Evolutionary conservation across 2,113 vertebrate species (phyloP), one percentile per base, ranked within the genome.

Genomic region (Diadophis punctatus): DNA sequence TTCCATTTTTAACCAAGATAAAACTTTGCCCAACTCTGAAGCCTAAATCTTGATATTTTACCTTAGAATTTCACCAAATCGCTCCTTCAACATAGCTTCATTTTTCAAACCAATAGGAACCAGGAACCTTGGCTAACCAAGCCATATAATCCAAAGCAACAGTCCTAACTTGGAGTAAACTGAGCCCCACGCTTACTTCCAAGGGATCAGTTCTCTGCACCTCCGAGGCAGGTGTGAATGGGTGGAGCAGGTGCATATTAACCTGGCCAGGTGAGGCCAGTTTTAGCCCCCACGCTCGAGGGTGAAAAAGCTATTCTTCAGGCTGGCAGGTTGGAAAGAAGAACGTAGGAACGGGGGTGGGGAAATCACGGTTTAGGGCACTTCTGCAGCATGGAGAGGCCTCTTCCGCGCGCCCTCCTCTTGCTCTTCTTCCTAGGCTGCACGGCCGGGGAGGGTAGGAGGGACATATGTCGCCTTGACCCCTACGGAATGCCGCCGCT

Each of bases 381-480:
- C 25, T 27, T 27, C 23, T 60, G 58, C 27, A 43, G 39, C 88
- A 89, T 89, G 88, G 43, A 20, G 27, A 20, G 16, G 3, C 8
- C 46, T 25, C 46, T 30, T 25, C 25, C 18, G 6, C 2, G 27
- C 8, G 14, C 4, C 88, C 43, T 90, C 4, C 20, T 89, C 10
- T 16, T 89, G 12, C 27, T 90, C 3, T 18, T 68, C 9, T 20
- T 88, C 3, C 2, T 23, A 4, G 88, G 39, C 18, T 46, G 43
- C 1, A 8, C 2, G 12, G 12, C 25, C 23, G 2, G 8, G 7
- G 43, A 4, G 8, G 8, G 4, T 2, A 14, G 46, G 1, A 46
- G 88, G 11, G 27, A 63, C 8, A n/a, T 8, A 25, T 97, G 97
- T 84, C 97, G 97, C 23, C 96, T 96, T 30, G 95, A 97, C 96